Evolutionary conservation across 2,797 vertebrate genomes (phyloP).

Genomic region (Clamator glandarius): DNA sequence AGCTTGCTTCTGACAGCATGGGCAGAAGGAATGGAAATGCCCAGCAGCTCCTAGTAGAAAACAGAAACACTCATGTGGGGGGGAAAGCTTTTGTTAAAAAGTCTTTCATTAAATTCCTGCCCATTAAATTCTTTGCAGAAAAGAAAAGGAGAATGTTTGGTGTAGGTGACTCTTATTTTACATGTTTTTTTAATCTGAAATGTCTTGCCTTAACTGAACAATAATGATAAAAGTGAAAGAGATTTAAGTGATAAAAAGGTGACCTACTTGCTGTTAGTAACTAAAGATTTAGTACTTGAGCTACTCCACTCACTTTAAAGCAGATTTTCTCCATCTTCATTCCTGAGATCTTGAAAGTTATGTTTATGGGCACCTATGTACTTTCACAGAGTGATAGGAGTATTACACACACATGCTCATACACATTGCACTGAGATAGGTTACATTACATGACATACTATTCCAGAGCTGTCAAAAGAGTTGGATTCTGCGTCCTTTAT

Average conservation of each 20-base stretch:
- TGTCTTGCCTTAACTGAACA: not conserved
- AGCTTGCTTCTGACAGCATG: not conserved
- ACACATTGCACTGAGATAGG: not conserved
- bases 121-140: not conserved
- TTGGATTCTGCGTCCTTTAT: not conserved
- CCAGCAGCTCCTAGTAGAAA: not conserved
- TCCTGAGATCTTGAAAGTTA: not conserved
- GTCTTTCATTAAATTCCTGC: not conserved
- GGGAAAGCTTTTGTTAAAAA: not conserved
- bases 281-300: not conserved
- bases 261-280: not conserved
- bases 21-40: not conserved
- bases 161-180: not conserved
- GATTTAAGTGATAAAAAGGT: not conserved
- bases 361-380: not conserved
- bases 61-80: not conserved
- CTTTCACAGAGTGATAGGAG: not conserved
- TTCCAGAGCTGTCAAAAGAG: constrained; percentile 17
- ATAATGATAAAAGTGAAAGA: not conserved
- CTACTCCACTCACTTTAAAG: not conserved
- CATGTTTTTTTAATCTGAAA: not conserved
- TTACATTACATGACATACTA: not conserved
- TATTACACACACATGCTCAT: not conserved
- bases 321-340: not conserved
- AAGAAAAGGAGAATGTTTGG: not conserved